Conservation (phyloP, 2,888 invertebrate genomes). For the Drosophila mimica region DNA sequence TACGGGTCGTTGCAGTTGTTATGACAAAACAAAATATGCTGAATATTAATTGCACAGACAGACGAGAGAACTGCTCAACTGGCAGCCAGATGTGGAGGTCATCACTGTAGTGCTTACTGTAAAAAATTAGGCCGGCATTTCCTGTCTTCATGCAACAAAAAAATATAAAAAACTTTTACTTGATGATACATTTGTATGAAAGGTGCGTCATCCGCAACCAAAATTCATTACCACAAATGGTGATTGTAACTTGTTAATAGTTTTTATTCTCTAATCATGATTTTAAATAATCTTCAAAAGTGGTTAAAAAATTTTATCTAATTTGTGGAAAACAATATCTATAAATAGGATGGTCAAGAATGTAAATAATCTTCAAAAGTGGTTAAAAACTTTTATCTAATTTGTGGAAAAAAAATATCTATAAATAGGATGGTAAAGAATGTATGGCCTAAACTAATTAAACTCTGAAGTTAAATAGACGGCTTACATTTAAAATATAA, state of each 20-base stretch:
- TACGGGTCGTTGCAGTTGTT: constrained; percentile 48
- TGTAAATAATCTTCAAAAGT: not conserved
- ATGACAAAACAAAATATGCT: constrained; percentile 37
- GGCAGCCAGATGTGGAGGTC: constrained; percentile 26
- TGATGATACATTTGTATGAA: constrained; percentile 21
- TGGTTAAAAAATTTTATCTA: too few relatives aligned
- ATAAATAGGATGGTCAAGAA: too few relatives aligned
- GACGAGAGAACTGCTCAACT: constrained; percentile 8
- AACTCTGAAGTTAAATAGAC: not conserved
- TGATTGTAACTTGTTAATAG: not conserved
- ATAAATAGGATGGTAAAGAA: not conserved
- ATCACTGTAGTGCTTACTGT: constrained; percentile 22
- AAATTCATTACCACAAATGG: constrained; percentile 24
- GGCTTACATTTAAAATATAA: too few relatives aligned
- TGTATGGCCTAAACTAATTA: not conserved
- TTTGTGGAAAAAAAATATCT: not conserved
- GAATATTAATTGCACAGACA: constrained; percentile 64
- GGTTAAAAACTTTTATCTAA: too few relatives aligned
- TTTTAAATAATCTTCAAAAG: not conserved
- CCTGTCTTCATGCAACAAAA: constrained; percentile 36
- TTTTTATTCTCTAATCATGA: not conserved
- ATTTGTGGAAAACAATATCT: not conserved
- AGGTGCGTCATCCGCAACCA: constrained; percentile 49
- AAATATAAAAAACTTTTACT: constrained; percentile 28
- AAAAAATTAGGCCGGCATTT: constrained; percentile 65